Evolutionary conservation across 2,797 vertebrate genomes (phyloP).

Genomic region (Pitangus sulphuratus): DNA sequence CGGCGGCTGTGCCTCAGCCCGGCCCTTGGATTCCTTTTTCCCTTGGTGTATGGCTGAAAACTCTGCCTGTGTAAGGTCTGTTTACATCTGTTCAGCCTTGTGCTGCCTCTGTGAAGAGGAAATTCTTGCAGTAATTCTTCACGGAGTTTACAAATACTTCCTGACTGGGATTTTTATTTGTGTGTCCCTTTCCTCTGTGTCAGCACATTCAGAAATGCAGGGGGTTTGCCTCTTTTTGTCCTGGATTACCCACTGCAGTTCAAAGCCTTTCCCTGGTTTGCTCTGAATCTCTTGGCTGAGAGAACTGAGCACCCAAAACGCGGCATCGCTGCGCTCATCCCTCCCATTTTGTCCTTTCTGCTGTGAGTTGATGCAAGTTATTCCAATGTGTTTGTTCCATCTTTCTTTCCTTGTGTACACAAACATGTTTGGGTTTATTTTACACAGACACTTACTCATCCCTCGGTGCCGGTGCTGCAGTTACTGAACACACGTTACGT

Average conservation of each 20-base stretch:
- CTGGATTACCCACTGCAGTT: background rate
- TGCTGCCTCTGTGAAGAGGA: background rate
- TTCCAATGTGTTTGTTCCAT: background rate
- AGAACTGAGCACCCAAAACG: background rate
- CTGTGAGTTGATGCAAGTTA: background rate
- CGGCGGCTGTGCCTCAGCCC: background rate
- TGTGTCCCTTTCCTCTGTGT: background rate
- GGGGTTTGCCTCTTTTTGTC: background rate
- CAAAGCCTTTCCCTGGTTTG: background rate
- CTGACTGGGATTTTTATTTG: background rate
- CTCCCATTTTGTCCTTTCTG: background rate
- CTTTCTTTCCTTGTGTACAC: background rate
- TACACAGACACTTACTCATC: background rate
- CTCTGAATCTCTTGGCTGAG: background rate
- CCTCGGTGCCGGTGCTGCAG: background rate
- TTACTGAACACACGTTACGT: background rate
- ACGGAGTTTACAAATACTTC: background rate
- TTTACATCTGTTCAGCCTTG: background rate
- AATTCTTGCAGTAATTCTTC: background rate
- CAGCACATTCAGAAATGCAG: background rate
- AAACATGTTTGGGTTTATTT: background rate
- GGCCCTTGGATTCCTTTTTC: background rate
- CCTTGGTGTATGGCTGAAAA: background rate
- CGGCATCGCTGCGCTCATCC: fast-evolving
- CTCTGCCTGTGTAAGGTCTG: background rate